Conservation (phyloP, 2,797 vertebrate genomes). For the Capromys pilorides region DNA sequence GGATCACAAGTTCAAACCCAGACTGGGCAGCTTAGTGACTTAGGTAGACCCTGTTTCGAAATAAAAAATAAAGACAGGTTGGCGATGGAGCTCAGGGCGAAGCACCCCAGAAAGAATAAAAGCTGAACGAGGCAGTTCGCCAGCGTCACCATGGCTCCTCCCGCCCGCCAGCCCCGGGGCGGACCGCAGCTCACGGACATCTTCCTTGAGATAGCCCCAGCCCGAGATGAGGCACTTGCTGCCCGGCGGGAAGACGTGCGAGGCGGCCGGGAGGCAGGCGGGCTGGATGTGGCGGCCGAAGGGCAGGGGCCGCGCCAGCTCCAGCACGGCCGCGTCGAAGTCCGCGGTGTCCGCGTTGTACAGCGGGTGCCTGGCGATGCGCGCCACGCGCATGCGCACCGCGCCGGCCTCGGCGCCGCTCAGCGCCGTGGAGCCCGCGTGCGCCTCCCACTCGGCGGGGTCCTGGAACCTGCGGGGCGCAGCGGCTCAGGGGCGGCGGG, state of each 20-base stretch:
- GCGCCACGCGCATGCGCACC: slow-evolving; percentile 87
- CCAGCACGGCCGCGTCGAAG: slow-evolving; percentile 92
- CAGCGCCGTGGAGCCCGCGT: slow-evolving; percentile 89
- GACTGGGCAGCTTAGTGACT: neutral
- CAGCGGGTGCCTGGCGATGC: slow-evolving; percentile 88
- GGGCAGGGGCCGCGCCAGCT: slow-evolving; percentile 89
- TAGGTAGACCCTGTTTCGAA: neutral
- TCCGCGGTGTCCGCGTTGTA: slow-evolving; percentile 91
- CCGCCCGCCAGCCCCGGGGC: neutral
- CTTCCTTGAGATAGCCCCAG: slow-evolving; percentile 93
- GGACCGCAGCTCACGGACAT: slow-evolving; percentile 86
- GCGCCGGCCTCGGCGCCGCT: slow-evolving; percentile 85
- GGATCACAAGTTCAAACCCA: neutral
- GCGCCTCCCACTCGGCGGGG: slow-evolving; percentile 88
- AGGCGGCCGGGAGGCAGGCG: slow-evolving; percentile 90
- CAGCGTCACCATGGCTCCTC: rapidly evolving
- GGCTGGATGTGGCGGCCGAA: slow-evolving; percentile 92
- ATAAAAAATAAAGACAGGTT: neutral
- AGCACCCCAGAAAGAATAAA: neutral
- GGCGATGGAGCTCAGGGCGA: neutral
- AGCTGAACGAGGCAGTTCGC: neutral
- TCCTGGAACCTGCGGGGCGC: slow-evolving; percentile 83
- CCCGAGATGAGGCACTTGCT: slow-evolving; percentile 94
- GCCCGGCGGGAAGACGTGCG: slow-evolving; percentile 90
- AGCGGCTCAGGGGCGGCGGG: neutral